Conservation (phyloP, 30 jellyfish, hydroid and myxozoan species). For the Mastigias papua region DNA sequence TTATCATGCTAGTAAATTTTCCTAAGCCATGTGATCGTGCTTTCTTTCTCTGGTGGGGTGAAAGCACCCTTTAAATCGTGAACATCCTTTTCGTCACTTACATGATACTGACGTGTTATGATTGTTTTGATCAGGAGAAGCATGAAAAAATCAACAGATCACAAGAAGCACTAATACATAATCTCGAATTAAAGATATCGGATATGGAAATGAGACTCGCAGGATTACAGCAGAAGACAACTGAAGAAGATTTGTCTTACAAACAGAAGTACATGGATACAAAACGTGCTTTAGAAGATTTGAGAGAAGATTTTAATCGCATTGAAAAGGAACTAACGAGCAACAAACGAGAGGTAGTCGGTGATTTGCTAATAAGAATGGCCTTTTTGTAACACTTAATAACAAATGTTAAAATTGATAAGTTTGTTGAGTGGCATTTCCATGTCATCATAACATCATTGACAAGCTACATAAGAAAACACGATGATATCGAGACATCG, state of each 20-base stretch:
- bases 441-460: too few relatives aligned
- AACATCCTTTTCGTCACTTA: too few relatives aligned
- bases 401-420: too few relatives aligned
- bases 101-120: too few relatives aligned
- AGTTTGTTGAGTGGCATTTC: too few relatives aligned
- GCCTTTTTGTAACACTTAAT: too few relatives aligned
- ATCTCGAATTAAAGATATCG: conserved; percentile 58
- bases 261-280: conserved; percentile 49
- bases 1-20: too few relatives aligned
- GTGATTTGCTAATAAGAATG: background rate
- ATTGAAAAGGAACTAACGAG: conserved; percentile 28
- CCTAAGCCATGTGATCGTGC: too few relatives aligned
- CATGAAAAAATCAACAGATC: conserved; percentile 26
- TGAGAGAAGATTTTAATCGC: conserved; percentile 25
- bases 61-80: too few relatives aligned
- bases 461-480: too few relatives aligned
- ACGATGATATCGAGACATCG: too few relatives aligned
- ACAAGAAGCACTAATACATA: conserved; percentile 59
- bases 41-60: too few relatives aligned
- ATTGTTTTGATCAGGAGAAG: conserved; percentile 49
- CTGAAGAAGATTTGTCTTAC: conserved; percentile 34
- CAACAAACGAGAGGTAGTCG: conserved; percentile 41
- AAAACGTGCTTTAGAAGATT: conserved; percentile 27
- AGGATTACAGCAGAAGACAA: conserved; percentile 5
- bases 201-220: conserved; percentile 63